Conservation (phyloP, 2,797 vertebrate species). For the Enteromius argenteus region DNA sequence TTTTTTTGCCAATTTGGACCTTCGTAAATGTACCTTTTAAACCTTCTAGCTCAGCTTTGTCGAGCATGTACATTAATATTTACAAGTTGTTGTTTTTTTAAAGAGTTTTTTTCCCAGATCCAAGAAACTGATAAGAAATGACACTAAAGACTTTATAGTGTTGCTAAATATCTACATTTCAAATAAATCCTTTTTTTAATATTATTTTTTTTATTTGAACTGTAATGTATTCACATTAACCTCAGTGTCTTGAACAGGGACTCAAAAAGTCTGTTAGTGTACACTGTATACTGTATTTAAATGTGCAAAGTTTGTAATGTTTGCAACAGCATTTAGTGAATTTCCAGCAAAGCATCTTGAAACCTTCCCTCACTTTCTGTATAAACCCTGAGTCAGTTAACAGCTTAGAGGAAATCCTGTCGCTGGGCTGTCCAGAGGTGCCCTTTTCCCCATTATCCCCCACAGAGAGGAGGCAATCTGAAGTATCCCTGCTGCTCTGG, state of each 20-base stretch:
- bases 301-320: background rate
- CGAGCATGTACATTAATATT: background rate
- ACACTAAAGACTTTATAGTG: background rate
- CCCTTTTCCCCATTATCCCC: slow-evolving; percentile 36
- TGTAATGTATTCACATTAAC: background rate
- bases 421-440: background rate
- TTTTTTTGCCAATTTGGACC: background rate
- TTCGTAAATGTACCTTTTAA: background rate
- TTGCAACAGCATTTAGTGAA: background rate
- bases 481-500: background rate
- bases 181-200: background rate
- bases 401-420: slow-evolving; percentile 26
- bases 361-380: slow-evolving; percentile 15
- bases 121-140: background rate
- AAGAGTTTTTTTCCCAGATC: background rate
- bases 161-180: background rate
- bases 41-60: background rate
- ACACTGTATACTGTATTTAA: background rate
- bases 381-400: background rate
- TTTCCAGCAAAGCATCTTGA: background rate
- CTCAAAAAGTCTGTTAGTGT: background rate
- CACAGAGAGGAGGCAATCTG: slow-evolving; percentile 27
- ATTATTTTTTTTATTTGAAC: background rate
- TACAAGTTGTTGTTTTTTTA: background rate
- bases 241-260: background rate